A percentile compares a stretch with the other conserved stretches of the same genome.
These are phyloP conservation scores for Caenorhabditis afra DNA, from an alignment of 2,888 invertebrate genomes.

Conservation along the genomic window DNA sequence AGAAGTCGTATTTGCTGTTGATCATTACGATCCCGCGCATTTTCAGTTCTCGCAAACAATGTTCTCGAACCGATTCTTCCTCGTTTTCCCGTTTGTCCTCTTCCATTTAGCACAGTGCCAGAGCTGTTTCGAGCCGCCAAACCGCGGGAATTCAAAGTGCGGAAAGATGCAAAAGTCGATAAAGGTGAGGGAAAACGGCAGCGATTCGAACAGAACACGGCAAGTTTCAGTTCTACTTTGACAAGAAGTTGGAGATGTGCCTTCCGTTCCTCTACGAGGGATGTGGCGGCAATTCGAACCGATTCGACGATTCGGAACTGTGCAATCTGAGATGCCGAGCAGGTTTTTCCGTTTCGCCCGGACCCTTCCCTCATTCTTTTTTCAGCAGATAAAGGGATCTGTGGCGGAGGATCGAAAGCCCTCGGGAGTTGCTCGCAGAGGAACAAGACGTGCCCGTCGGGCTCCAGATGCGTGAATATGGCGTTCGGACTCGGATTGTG, in stretches of 20 bases:
- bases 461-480: slow-evolving; percentile 50
- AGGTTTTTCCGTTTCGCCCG: slow-evolving; percentile 13
- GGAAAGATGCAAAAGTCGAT: slow-evolving; percentile 21
- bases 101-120: neutral
- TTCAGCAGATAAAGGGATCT: slow-evolving; percentile 61
- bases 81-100: neutral
- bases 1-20: slow-evolving; percentile 30
- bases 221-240: slow-evolving; percentile 45
- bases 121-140: slow-evolving; percentile 36
- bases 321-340: slow-evolving; percentile 53
- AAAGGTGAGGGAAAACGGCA: neutral
- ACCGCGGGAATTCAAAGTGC: slow-evolving; percentile 50
- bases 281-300: slow-evolving; percentile 51
- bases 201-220: neutral
- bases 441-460: slow-evolving; percentile 47
- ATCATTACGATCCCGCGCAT: neutral
- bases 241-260: slow-evolving; percentile 53
- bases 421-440: slow-evolving; percentile 41
- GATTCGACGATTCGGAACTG: slow-evolving; percentile 38
- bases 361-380: neutral
- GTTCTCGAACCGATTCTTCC: neutral
- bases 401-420: slow-evolving; percentile 49
- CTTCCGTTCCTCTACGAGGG: slow-evolving; percentile 57
- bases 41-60: neutral
- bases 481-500: slow-evolving; percentile 57